Conservation (phyloP, 2,888 invertebrate genomes). For the Leptinotarsa tumamoca region DNA sequence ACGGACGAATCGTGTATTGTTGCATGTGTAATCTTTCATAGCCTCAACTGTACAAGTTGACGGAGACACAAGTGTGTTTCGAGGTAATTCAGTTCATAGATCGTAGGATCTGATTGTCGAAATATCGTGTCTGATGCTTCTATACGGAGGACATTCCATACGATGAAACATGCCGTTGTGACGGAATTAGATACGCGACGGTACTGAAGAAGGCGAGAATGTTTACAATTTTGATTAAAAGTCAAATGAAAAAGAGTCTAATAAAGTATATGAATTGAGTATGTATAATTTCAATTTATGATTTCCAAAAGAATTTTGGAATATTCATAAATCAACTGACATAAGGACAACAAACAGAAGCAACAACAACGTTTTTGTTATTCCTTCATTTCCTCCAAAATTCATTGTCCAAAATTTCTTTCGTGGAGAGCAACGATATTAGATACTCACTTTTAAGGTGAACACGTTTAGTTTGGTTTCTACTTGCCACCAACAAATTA, state of each 20-base stretch:
- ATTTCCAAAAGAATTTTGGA: too few relatives aligned
- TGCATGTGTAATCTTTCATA: too few relatives aligned
- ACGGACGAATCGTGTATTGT: too few relatives aligned
- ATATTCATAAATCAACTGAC: too few relatives aligned
- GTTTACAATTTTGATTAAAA: not conserved
- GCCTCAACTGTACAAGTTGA: constrained; percentile 8
- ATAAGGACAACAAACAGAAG: too few relatives aligned
- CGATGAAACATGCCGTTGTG: constrained; percentile 21
- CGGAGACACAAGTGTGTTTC: constrained; percentile 46
- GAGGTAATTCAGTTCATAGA: constrained; percentile 48
- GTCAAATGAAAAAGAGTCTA: not conserved
- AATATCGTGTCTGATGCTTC: constrained; percentile 43
- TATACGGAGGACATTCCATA: constrained; percentile 20
- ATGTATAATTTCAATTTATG: not conserved
- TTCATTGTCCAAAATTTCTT: too few relatives aligned
- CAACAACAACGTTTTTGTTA: too few relatives aligned
- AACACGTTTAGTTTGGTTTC: too few relatives aligned
- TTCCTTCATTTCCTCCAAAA: too few relatives aligned
- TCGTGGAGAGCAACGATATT: too few relatives aligned
- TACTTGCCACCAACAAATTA: too few relatives aligned
- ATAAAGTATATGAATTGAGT: not conserved
- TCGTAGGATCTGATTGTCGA: constrained; percentile 45
- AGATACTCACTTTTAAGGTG: too few relatives aligned
- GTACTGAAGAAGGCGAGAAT: not conserved
- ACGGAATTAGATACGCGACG: constrained; percentile 13